A percentile compares a stretch with the other conserved stretches of the same genome.
These are phyloP conservation scores for Pomatorhinus ruficollis DNA, from an alignment of 2,113 vertebrate species.

Conservation along the genomic window DNA sequence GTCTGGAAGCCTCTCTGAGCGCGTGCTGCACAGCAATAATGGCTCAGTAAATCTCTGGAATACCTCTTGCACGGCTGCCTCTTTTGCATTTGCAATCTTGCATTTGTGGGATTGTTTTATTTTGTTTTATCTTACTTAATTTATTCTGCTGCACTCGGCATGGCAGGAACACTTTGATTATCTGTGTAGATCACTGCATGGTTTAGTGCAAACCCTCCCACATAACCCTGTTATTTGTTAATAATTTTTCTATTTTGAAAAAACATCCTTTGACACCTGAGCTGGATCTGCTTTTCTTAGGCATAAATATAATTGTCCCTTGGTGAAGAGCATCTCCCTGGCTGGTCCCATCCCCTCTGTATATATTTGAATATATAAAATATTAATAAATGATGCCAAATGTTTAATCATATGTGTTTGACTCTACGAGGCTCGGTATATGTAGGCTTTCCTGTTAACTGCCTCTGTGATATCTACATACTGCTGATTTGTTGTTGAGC, in stretches of 20 bases:
- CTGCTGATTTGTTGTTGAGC: constrained; percentile 47
- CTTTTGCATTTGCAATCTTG: background rate
- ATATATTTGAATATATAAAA: constrained; percentile 61
- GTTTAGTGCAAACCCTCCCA: background rate
- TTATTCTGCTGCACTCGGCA: background rate
- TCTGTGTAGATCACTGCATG: background rate
- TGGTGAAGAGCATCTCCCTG: background rate
- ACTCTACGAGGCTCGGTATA: background rate
- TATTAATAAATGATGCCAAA: constrained; percentile 47
- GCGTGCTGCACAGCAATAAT: accelerated
- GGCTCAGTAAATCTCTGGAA: background rate
- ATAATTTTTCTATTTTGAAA: constrained; percentile 34
- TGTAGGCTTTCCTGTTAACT: constrained; percentile 17
- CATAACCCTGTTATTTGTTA: background rate
- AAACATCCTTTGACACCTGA: constrained; percentile 31
- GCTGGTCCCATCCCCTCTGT: constrained; percentile 7
- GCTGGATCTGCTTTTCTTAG: constrained; percentile 7
- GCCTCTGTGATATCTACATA: constrained; percentile 6
- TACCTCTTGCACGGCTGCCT: background rate
- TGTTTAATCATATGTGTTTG: constrained; percentile 50
- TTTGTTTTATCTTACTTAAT: background rate
- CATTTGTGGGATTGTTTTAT: background rate
- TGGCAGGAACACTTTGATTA: background rate
- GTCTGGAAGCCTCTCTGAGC: background rate
- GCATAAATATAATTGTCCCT: constrained; percentile 9